phyloP scores from a whole-genome alignment of 2,797 vertebrate species.

The Galagoides demidoff region DNA sequence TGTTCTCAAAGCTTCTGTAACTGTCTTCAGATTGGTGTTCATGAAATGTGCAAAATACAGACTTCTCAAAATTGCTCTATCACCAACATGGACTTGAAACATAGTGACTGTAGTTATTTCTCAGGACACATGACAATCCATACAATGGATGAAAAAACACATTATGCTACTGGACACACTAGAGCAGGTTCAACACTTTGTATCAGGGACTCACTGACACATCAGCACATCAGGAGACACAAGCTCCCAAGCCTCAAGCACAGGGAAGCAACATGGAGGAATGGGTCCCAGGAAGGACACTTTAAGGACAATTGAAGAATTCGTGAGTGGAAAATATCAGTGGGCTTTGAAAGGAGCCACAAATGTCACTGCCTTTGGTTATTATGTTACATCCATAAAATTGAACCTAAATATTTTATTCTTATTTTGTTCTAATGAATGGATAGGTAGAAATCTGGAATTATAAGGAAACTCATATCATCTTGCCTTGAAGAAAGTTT shows the following conservation, averaged over 20 bases:
- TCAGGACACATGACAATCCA: background rate
- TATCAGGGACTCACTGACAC: background rate
- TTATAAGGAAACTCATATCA: background rate
- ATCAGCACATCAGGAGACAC: background rate
- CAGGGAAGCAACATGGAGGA: background rate
- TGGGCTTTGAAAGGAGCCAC: background rate
- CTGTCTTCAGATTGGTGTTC: constrained; percentile 3
- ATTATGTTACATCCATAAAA: background rate
- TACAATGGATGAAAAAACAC: background rate
- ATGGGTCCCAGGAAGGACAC: fast-evolving
- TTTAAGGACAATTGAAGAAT: background rate
- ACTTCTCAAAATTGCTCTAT: background rate
- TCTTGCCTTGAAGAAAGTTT: background rate
- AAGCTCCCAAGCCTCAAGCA: background rate
- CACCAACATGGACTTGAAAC: background rate
- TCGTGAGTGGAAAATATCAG: background rate
- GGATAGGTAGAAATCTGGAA: background rate
- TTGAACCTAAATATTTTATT: background rate
- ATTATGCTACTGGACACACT: background rate
- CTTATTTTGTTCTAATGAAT: background rate
- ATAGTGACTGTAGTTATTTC: background rate
- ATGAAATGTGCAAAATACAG: background rate
- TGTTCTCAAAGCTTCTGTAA: background rate
- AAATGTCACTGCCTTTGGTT: background rate
- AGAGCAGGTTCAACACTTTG: background rate